Conservation (phyloP, 2,797 vertebrate species). For the Ceryle rudis region DNA sequence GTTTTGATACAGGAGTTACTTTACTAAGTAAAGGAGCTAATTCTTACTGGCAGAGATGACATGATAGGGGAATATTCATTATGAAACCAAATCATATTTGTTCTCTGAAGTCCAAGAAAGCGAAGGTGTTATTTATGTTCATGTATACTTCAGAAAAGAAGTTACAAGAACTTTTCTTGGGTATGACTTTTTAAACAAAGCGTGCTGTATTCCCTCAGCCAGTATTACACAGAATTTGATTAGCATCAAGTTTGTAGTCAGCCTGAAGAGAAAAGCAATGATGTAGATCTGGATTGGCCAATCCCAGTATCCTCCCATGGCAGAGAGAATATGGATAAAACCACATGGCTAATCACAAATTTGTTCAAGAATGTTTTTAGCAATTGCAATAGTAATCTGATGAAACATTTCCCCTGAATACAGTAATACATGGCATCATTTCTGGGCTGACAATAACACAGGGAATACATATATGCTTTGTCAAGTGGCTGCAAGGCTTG, state of each 20-base stretch:
- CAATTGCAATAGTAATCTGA: not conserved
- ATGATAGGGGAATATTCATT: not conserved
- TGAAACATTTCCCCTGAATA: not conserved
- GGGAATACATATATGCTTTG: not conserved
- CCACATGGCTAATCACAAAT: constrained; percentile 2
- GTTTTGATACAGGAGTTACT: not conserved
- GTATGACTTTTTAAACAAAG: not conserved
- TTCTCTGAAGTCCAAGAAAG: not conserved
- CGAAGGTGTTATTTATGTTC: not conserved
- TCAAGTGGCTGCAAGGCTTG: not conserved
- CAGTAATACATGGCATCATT: not conserved
- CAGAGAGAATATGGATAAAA: not conserved
- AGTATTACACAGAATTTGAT: not conserved
- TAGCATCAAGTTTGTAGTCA: not conserved
- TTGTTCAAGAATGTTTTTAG: constrained; percentile 18
- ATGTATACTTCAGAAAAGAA: not conserved
- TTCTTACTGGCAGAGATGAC: not conserved
- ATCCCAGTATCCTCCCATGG: not conserved
- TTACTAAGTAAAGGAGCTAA: not conserved
- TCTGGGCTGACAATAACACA: constrained; percentile 10
- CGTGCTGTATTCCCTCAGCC: not conserved
- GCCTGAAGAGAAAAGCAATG: not conserved
- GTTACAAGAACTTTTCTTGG: not conserved
- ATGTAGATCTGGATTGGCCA: not conserved
- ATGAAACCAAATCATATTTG: not conserved